Evolutionary conservation across 2,797 vertebrate genomes (phyloP).

Genomic region (Notamacropus eugenii): DNA sequence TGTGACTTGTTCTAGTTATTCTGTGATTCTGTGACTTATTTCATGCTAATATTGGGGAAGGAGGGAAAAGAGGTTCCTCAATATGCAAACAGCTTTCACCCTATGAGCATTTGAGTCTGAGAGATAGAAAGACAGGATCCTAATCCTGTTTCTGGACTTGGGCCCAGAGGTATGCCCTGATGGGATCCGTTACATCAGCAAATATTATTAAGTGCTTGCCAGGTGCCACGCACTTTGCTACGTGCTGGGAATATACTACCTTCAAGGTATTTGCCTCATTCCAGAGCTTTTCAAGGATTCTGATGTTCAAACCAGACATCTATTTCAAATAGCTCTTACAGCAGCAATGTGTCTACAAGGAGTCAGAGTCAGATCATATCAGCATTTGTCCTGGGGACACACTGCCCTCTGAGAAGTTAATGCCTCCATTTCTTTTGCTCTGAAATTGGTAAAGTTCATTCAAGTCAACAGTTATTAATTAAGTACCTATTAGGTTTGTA

Average conservation of each 20-base stretch:
- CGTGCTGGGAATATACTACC: neutral
- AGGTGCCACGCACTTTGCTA: neutral
- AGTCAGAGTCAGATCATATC: neutral
- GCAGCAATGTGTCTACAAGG: neutral
- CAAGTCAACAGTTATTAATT: neutral
- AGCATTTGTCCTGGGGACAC: neutral
- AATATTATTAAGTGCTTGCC: neutral
- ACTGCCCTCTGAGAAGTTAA: neutral
- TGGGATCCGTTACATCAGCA: neutral
- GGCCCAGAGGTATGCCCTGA: neutral
- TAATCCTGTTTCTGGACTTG: neutral
- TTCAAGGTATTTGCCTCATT: neutral
- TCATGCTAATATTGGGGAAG: neutral
- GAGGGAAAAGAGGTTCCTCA: neutral
- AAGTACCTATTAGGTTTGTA: neutral
- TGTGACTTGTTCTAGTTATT: neutral
- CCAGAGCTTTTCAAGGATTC: neutral
- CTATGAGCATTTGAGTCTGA: neutral
- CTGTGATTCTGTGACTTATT: neutral
- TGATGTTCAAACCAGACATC: neutral
- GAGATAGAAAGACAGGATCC: neutral
- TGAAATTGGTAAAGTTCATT: neutral
- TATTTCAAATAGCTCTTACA: neutral
- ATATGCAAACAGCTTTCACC: neutral
- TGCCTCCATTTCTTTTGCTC: neutral